Conservation (phyloP, 30 jellyfish, hydroid and myxozoan species). For the Hydra vulgaris region DNA sequence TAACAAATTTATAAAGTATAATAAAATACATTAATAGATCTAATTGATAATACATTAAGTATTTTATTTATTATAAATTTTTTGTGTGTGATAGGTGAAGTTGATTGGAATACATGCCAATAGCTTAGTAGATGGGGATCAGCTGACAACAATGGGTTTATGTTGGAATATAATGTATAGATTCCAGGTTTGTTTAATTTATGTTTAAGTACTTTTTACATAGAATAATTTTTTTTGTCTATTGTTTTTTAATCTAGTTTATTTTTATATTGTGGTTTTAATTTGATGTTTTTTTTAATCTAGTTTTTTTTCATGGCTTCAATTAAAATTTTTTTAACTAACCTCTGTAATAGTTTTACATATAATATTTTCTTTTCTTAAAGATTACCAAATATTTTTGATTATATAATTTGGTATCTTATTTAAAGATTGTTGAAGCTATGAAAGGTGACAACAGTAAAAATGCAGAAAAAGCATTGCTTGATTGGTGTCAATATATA, state of each 20-base stretch:
- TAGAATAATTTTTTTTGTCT: neutral
- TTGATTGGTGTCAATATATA: constrained; percentile 56
- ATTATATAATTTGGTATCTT: neutral
- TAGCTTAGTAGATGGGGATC: constrained; percentile 77
- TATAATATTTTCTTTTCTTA: too few species aligned
- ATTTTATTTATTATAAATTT: too few species aligned
- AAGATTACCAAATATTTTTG: too few species aligned
- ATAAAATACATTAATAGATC: too few species aligned
- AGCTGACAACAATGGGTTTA: constrained; percentile 73
- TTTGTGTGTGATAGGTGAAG: constrained; percentile 36
- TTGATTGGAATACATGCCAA: constrained; percentile 66
- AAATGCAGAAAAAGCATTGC: constrained; percentile 74
- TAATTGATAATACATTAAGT: too few species aligned
- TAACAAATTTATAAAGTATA: too few species aligned
- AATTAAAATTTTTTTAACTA: too few species aligned
- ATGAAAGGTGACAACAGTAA: constrained; percentile 24
- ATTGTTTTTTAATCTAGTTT: neutral
- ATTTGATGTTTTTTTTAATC: neutral
- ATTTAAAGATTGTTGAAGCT: constrained; percentile 26
- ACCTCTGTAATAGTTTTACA: too few species aligned
- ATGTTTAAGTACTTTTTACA: neutral
- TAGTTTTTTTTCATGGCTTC: neutral
- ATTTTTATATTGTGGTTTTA: neutral
- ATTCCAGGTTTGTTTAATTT: constrained; percentile 49
- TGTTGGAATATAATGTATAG: constrained; percentile 85